Evolutionary conservation across 2,888 invertebrate species (phyloP), one percentile per base, ranked within the genome.

Genomic region (Cetonia aurata): DNA sequence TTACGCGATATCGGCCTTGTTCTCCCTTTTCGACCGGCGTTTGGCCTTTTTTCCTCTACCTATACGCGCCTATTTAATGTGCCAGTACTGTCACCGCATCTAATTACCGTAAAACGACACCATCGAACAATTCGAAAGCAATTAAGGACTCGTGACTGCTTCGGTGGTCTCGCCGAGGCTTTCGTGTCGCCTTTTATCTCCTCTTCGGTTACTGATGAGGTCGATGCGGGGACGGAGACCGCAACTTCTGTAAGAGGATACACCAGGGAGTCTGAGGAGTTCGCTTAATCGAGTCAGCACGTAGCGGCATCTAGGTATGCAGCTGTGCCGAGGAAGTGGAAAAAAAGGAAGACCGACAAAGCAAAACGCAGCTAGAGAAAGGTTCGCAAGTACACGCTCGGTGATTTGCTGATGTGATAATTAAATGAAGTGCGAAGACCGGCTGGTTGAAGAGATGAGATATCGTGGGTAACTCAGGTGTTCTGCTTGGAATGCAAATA

Each of bases 101-200:
- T 62, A 62, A 62, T 62, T 62, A 62, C 62, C 48, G 62, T 62
- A 62, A 62, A 48, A 31, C 62, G 62, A 62, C 62, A 62, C 62
- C 62, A 33, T 33, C 48, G 62, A 48, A 31, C 62, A 62, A 62
- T 62, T 62, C 50, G 48, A 62, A 62, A 62, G 62, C 62, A 62
- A 62, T 62, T 62, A 62, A 62, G 62, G 62, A 62, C 62, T 62
- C 50, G 62, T 62, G 62, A 62, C 62, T 62, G 62, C 62, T 48
- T 62, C 62, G 62, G 62, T 62, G 62, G 62, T 62, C 62, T 62
- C 62, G 33, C 25, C 48, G 62, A 25, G 48, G 62, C 48, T 48
- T 62, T 48, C 48, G 48, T 48, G 33, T 48, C 46, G 33, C 44
- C 60, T 60, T 60, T 62, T 62, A 48, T 62, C 48, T 62, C 46